phyloP scores from a whole-genome alignment of 2,797 vertebrate genomes.

The Danionella dracula region DNA sequence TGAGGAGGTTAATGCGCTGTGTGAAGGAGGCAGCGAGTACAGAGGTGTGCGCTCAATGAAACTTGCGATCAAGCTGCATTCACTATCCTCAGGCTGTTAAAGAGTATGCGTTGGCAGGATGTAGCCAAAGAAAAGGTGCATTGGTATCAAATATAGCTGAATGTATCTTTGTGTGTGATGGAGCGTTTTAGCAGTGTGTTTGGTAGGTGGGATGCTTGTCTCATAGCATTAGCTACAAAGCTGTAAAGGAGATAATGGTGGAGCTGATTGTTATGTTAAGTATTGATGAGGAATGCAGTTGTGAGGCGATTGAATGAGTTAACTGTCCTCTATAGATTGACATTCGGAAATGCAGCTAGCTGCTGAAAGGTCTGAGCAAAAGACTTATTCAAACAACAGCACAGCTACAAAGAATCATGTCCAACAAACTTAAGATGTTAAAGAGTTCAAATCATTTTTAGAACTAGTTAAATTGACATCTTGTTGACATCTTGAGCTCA shows the following conservation, averaged over 20 bases:
- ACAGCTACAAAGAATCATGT: too few relatives aligned
- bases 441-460: too few relatives aligned
- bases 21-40: slow-evolving; percentile 71
- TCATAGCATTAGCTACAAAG: not conserved
- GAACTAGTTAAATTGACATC: too few relatives aligned
- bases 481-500: too few relatives aligned
- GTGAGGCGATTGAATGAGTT: not conserved
- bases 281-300: not conserved
- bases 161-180: not conserved
- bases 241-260: not conserved
- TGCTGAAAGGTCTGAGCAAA: too few relatives aligned
- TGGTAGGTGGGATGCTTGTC: slow-evolving; percentile 33
- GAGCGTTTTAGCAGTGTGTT: slow-evolving; percentile 8
- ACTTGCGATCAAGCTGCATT: not conserved
- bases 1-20: slow-evolving; percentile 19
- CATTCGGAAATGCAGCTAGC: too few relatives aligned
- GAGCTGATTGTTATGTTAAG: not conserved
- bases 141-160: slow-evolving; percentile 15
- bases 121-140: slow-evolving; percentile 17
- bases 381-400: too few relatives aligned
- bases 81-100: slow-evolving; percentile 14
- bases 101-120: slow-evolving; percentile 16
- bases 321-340: not conserved
- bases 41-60: not conserved
- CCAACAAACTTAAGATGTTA: too few relatives aligned